These are phyloP conservation scores for Pteruthius melanotis DNA, from an alignment of 2,113 vertebrate species.

Conservation along the genomic window DNA sequence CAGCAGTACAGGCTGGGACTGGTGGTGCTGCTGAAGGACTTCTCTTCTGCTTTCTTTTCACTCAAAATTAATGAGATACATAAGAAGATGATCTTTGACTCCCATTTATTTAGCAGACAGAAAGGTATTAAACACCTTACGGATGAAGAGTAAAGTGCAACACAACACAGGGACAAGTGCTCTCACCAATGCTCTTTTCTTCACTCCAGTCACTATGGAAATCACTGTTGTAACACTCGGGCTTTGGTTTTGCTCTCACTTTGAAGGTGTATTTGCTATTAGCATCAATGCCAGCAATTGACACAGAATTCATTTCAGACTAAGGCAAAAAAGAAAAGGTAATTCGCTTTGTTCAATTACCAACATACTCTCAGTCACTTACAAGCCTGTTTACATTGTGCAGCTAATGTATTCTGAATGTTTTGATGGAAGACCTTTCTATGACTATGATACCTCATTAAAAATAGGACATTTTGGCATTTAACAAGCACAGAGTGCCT, in stretches of 20 bases:
- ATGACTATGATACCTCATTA: background rate
- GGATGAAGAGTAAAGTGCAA: background rate
- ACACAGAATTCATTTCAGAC: background rate
- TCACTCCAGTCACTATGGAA: constrained; percentile 64
- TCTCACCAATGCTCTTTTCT: constrained; percentile 45
- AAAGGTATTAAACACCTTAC: background rate
- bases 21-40: background rate
- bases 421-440: background rate
- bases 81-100: background rate
- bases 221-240: background rate
- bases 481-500: background rate
- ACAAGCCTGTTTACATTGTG: background rate
- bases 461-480: background rate
- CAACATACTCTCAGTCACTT: background rate
- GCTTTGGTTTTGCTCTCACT: constrained; percentile 32
- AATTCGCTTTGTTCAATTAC: background rate
- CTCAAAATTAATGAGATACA: background rate
- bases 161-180: background rate
- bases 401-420: background rate
- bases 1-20: background rate
- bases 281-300: background rate
- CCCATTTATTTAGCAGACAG: background rate
- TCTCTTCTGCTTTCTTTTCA: background rate
- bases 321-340: background rate
- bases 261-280: constrained; percentile 13